Evolutionary conservation across 1,140 invertebrate species (phyloP).

Genomic region (Plodia interpunctella): DNA sequence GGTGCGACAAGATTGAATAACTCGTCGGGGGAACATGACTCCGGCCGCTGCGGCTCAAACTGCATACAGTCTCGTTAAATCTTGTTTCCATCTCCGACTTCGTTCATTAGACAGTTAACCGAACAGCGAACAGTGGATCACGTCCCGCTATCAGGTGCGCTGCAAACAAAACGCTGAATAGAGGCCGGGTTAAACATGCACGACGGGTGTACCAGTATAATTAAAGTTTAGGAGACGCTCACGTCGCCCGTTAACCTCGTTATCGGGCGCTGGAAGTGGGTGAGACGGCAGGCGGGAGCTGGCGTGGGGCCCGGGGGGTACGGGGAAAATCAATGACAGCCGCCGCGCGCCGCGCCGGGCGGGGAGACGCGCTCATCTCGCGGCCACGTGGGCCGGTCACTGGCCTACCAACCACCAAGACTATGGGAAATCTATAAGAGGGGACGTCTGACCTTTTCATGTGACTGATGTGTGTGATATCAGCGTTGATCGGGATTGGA

Average conservation of each 20-base stretch:
- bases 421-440: neutral
- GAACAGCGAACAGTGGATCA: conserved; percentile 50
- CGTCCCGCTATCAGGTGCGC: conserved; percentile 66
- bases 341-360: conserved; percentile 70
- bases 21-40: neutral
- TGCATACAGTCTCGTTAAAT: conserved; percentile 21
- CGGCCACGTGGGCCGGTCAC: conserved; percentile 72
- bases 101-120: conserved; percentile 56
- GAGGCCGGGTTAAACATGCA: conserved; percentile 74
- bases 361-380: conserved; percentile 72
- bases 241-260: conserved; percentile 77
- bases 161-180: conserved; percentile 72
- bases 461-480: too few species aligned
- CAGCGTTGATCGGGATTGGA: too few species aligned
- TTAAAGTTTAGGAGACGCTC: conserved; percentile 76
- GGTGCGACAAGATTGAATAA: neutral
- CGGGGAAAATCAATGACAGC: conserved; percentile 74
- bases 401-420: conserved; percentile 41
- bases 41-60: conserved; percentile 20
- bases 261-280: conserved; percentile 75
- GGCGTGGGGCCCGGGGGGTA: conserved; percentile 50
- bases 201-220: conserved; percentile 73
- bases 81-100: conserved; percentile 39
- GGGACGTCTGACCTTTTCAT: neutral
- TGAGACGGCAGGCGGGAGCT: conserved; percentile 60